phyloP scores from a whole-genome alignment of 2,888 invertebrate species.

The Acronicta alni region DNA sequence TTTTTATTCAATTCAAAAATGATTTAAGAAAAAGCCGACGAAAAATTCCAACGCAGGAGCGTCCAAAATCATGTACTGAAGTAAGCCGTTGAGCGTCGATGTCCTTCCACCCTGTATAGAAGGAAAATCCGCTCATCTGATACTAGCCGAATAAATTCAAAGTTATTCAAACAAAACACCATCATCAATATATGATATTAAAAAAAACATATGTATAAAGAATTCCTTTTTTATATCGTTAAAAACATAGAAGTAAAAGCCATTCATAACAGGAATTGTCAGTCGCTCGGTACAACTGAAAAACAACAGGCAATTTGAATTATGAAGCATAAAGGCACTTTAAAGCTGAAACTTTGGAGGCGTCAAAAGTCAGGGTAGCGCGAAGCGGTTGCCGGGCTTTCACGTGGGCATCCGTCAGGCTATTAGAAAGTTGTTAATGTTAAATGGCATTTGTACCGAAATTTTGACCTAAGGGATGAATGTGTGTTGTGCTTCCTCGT shows the following conservation, averaged over 20 bases:
- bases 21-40: too few relatives aligned
- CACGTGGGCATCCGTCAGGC: not conserved
- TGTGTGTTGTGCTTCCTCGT: not conserved
- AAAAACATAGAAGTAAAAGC: not conserved
- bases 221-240: not conserved
- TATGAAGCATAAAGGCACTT: slow-evolving; percentile 23
- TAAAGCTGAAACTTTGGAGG: slow-evolving; percentile 30
- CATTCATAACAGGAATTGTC: slow-evolving; percentile 4
- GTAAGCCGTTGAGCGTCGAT: too few relatives aligned
- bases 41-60: too few relatives aligned
- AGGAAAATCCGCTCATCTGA: too few relatives aligned
- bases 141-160: too few relatives aligned
- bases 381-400: slow-evolving; percentile 1
- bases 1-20: too few relatives aligned
- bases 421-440: slow-evolving; percentile 21
- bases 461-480: not conserved
- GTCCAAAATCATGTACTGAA: too few relatives aligned
- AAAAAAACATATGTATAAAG: too few relatives aligned
- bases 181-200: too few relatives aligned
- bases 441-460: slow-evolving; percentile 22
- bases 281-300: slow-evolving; percentile 12
- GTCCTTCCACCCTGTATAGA: too few relatives aligned
- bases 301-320: slow-evolving; percentile 34
- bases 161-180: too few relatives aligned
- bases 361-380: slow-evolving; percentile 5